Percentiles rank a stretch among this genome's conserved stretches.
phyloP scores from a whole-genome alignment of 2,797 vertebrate genomes.

The Cephalopachus bancanus region DNA sequence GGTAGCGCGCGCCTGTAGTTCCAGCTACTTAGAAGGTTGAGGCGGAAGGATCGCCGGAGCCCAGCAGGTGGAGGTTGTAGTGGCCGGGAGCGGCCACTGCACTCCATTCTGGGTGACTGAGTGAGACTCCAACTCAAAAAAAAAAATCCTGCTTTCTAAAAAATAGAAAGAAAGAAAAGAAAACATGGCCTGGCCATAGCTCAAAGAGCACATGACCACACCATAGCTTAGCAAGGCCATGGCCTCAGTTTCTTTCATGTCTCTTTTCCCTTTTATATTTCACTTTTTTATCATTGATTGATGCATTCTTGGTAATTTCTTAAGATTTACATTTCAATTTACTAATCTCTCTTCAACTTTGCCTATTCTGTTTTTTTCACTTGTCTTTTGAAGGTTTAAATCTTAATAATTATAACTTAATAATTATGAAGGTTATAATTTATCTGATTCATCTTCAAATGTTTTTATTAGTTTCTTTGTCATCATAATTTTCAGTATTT shows the following conservation, averaged over 20 bases:
- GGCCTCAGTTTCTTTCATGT: not conserved
- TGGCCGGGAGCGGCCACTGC: too few relatives aligned
- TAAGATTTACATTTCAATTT: constrained; percentile 17
- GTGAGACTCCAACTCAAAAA: too few relatives aligned
- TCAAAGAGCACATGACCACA: too few relatives aligned
- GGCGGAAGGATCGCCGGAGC: too few relatives aligned
- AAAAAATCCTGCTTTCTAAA: too few relatives aligned
- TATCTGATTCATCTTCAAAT: not conserved
- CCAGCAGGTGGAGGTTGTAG: too few relatives aligned
- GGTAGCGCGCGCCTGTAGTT: too few relatives aligned
- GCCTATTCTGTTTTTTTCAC: not conserved
- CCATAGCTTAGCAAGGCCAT: too few relatives aligned
- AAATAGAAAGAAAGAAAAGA: too few relatives aligned
- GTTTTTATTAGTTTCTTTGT: not conserved
- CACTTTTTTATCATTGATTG: not conserved
- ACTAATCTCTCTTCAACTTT: not conserved
- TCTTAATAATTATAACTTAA: not conserved
- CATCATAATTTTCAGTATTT: not conserved
- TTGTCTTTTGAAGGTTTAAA: constrained; percentile 14
- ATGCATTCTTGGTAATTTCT: constrained; percentile 50
- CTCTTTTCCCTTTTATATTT: constrained; percentile 23
- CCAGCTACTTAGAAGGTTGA: too few relatives aligned
- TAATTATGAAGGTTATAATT: not conserved
- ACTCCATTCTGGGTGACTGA: too few relatives aligned
- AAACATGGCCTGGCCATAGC: too few relatives aligned